Evolutionary conservation across 2,888 invertebrate species (phyloP).

Genomic region (Ennomos fuscantarius): DNA sequence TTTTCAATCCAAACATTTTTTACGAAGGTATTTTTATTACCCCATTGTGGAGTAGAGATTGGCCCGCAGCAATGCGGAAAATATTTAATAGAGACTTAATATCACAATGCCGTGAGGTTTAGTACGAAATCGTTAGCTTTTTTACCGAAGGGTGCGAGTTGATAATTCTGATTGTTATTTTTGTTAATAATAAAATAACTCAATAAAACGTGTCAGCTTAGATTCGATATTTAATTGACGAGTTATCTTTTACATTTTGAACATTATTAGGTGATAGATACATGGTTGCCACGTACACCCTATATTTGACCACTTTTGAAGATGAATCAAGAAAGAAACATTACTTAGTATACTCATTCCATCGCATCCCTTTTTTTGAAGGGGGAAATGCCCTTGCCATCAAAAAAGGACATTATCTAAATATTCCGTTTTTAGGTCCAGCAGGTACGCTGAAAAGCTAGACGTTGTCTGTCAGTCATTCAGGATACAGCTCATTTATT

Average conservation of each 20-base stretch:
- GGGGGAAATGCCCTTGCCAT: too few relatives aligned
- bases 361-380: constrained; percentile 10
- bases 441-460: too few relatives aligned
- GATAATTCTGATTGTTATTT: constrained; percentile 45
- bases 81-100: constrained; percentile 76
- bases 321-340: constrained; percentile 11
- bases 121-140: constrained; percentile 51
- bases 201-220: constrained; percentile 3
- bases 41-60: constrained; percentile 69
- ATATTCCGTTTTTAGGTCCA: too few relatives aligned
- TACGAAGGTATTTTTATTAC: constrained; percentile 72
- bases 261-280: too few relatives aligned
- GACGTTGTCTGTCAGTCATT: too few relatives aligned
- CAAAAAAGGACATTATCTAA: too few relatives aligned
- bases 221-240: constrained; percentile 1
- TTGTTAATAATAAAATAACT: constrained; percentile 22
- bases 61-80: constrained; percentile 72
- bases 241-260: background rate
- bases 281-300: too few relatives aligned
- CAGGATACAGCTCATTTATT: too few relatives aligned
- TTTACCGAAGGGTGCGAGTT: constrained; percentile 50
- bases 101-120: constrained; percentile 57
- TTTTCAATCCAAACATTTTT: constrained; percentile 62
- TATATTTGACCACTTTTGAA: too few relatives aligned
- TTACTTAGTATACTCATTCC: constrained; percentile 1